Percentiles rank a stretch among this genome's conserved stretches.
These are phyloP conservation scores for Stratiomys singularior DNA, from an alignment of 2,888 invertebrate species.

Conservation along the genomic window DNA sequence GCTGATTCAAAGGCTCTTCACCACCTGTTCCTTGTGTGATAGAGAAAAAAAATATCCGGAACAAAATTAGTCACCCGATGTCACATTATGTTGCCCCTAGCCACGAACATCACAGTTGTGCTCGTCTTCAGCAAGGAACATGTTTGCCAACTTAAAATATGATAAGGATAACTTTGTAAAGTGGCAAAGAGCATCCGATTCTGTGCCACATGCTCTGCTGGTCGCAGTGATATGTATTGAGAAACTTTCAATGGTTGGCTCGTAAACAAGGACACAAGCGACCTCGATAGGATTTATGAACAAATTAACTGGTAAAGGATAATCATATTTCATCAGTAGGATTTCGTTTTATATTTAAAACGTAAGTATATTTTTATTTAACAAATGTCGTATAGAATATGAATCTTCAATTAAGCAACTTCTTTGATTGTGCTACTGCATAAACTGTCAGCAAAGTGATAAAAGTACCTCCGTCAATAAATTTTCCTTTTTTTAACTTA, in stretches of 20 bases:
- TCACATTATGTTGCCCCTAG: not conserved
- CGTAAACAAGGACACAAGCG: slow-evolving; percentile 35
- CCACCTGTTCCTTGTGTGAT: too few relatives aligned
- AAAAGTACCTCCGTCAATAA: too few relatives aligned
- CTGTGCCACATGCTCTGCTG: not conserved
- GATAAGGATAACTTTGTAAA: slow-evolving; percentile 20
- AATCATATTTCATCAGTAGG: too few relatives aligned
- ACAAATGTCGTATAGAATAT: too few relatives aligned
- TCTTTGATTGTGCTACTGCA: too few relatives aligned
- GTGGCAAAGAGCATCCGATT: slow-evolving; percentile 16
- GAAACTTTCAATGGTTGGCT: slow-evolving; percentile 26
- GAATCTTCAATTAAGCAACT: too few relatives aligned
- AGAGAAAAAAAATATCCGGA: not conserved
- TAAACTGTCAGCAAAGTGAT: too few relatives aligned
- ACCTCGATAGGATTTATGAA: slow-evolving; percentile 26
- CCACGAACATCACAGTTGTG: not conserved
- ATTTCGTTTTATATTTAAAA: too few relatives aligned
- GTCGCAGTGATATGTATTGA: not conserved
- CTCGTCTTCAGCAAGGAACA: not conserved
- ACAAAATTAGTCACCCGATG: slow-evolving; percentile 32
- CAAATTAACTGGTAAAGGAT: too few relatives aligned
- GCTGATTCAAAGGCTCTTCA: too few relatives aligned
- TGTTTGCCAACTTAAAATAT: slow-evolving; percentile 5
- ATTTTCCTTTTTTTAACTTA: too few relatives aligned
- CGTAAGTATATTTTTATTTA: too few relatives aligned